Evolutionary conservation across 2,113 vertebrate genomes (phyloP).

Genomic region (Gymnocephalus cernua): DNA sequence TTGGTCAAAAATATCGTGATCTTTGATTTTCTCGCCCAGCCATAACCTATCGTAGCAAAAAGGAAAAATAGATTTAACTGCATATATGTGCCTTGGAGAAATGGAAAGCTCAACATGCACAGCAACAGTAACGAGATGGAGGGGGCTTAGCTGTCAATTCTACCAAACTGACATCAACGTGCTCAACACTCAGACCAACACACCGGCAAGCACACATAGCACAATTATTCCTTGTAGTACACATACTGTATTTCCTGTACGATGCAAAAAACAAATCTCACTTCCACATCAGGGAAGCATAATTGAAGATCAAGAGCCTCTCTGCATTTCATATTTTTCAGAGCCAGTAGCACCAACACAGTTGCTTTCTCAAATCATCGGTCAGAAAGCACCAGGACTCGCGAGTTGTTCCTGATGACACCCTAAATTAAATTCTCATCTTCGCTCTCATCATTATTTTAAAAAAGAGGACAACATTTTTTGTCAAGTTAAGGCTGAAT

Average conservation of each 20-base stretch:
- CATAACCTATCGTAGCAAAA: too few species aligned
- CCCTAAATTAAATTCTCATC: not conserved
- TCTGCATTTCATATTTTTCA: not conserved
- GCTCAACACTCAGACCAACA: not conserved
- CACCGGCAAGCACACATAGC: not conserved
- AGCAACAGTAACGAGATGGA: too few species aligned
- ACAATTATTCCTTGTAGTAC: too few species aligned
- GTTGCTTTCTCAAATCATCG: not conserved
- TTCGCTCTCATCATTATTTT: slow-evolving; percentile 12
- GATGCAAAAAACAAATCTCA: not conserved
- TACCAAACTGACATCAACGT: not conserved
- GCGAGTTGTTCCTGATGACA: not conserved
- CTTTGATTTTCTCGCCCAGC: too few species aligned
- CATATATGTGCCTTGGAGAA: not conserved
- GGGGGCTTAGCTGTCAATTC: not conserved
- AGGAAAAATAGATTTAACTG: too few species aligned
- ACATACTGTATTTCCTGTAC: not conserved
- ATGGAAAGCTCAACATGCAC: not conserved
- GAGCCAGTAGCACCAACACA: not conserved
- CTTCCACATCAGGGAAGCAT: not conserved
- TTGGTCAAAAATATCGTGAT: too few species aligned
- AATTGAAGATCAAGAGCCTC: not conserved
- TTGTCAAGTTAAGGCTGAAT: slow-evolving; percentile 25
- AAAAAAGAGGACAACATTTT: slow-evolving; percentile 4
- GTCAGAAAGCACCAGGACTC: not conserved